These are phyloP conservation scores for Alaudala cheleensis DNA, from an alignment of 2,113 vertebrate genomes.

Conservation along the genomic window DNA sequence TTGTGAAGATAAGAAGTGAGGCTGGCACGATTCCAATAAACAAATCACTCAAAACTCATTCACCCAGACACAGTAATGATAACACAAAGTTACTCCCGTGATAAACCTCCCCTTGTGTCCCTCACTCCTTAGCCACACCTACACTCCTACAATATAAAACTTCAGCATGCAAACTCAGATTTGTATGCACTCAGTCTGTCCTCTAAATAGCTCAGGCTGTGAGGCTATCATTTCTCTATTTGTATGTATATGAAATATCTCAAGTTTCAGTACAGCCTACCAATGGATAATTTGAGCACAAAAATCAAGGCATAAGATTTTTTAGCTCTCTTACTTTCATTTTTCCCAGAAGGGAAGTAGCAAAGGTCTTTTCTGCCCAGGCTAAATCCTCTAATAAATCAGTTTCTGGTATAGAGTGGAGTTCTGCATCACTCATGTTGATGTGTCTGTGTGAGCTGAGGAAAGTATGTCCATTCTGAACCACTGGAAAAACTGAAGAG, in stretches of 20 bases:
- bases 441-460: not conserved
- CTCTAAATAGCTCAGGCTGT: not conserved
- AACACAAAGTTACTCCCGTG: not conserved
- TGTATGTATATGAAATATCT: not conserved
- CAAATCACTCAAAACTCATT: not conserved
- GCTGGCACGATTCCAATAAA: not conserved
- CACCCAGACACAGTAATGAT: not conserved
- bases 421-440: not conserved
- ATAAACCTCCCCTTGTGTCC: not conserved
- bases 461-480: not conserved
- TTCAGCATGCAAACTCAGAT: not conserved
- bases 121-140: not conserved
- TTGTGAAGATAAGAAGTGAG: not conserved
- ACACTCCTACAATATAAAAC: not conserved
- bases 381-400: not conserved
- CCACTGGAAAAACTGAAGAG: not conserved
- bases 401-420: not conserved
- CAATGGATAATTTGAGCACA: not conserved
- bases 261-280: not conserved
- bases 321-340: not conserved
- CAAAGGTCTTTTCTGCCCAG: not conserved
- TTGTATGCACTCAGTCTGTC: not conserved
- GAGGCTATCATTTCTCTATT: not conserved
- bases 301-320: not conserved
- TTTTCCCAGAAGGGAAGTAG: not conserved